Evolutionary conservation across 2,888 invertebrate genomes (phyloP).

Genomic region (Microplitis deprimator): DNA sequence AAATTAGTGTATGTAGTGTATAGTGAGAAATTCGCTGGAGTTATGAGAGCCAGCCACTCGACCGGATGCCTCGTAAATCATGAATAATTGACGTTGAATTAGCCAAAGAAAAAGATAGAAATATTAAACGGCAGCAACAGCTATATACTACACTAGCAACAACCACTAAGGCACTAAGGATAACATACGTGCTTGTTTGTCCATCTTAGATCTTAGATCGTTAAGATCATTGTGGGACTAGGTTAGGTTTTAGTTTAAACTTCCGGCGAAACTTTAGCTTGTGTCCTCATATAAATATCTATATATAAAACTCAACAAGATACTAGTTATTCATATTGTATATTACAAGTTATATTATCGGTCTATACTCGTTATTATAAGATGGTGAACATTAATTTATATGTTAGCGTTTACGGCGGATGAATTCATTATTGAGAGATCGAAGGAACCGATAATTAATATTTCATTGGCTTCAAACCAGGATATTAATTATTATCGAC

Average conservation of each 20-base stretch:
- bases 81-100: conserved; percentile 53
- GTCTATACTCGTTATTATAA: neutral
- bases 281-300: neutral
- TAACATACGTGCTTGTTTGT: conserved; percentile 36
- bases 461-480: conserved; percentile 34
- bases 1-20: neutral
- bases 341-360: neutral
- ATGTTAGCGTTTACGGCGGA: conserved; percentile 16
- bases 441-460: neutral
- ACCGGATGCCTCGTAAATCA: conserved; percentile 51
- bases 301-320: neutral
- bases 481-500: conserved; percentile 49
- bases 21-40: conserved; percentile 15
- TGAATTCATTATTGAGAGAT: conserved; percentile 10
- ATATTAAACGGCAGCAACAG: conserved; percentile 2
- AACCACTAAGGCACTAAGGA: neutral
- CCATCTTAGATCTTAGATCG: conserved; percentile 25
- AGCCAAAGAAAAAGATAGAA: conserved; percentile 40
- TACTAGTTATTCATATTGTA: neutral
- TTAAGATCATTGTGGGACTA: conserved; percentile 3
- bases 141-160: too few relatives aligned
- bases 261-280: conserved; percentile 22
- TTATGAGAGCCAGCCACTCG: conserved; percentile 33
- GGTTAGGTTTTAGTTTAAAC: conserved; percentile 27
- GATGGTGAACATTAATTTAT: neutral